A percentile compares a stretch with the other conserved stretches of the same genome.
Evolutionary conservation across 1,140 invertebrate species (phyloP).

Genomic region (Eupeodes corollae): DNA sequence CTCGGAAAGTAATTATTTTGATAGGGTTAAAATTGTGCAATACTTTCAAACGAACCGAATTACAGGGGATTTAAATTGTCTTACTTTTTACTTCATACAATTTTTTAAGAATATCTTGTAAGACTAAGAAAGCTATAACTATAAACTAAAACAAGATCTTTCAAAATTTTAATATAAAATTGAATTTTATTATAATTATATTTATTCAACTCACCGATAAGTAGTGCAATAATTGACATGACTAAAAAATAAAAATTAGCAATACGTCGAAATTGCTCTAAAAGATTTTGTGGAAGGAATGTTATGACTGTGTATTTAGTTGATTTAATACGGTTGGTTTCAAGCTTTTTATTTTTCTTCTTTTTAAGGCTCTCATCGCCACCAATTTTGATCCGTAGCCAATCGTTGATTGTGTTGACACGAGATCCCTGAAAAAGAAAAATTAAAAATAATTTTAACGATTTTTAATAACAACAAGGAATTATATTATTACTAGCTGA

Average conservation of each 20-base stretch:
- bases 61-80: too few relatives aligned
- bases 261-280: constrained; percentile 72
- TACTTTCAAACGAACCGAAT: too few relatives aligned
- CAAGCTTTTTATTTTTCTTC: constrained; percentile 37
- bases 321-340: constrained; percentile 48
- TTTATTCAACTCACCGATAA: constrained; percentile 44
- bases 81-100: too few relatives aligned
- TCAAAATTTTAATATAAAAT: too few relatives aligned
- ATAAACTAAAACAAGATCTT: too few relatives aligned
- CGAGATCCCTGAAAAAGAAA: constrained; percentile 43
- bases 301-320: constrained; percentile 68
- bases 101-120: too few relatives aligned
- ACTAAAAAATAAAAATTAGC: constrained; percentile 80
- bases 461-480: neutral
- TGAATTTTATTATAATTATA: too few relatives aligned
- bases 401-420: constrained; percentile 42
- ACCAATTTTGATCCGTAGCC: constrained; percentile 46
- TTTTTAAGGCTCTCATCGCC: constrained; percentile 37
- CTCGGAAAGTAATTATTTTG: too few relatives aligned
- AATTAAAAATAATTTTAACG: constrained; percentile 1
- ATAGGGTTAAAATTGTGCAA: too few relatives aligned
- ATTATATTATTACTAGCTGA: too few relatives aligned
- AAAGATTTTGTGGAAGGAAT: constrained; percentile 73
- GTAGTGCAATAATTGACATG: constrained; percentile 52
- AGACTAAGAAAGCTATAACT: too few relatives aligned